phyloP scores from a whole-genome alignment of 2,888 invertebrate genomes.

The Lydus trimaculatus region DNA sequence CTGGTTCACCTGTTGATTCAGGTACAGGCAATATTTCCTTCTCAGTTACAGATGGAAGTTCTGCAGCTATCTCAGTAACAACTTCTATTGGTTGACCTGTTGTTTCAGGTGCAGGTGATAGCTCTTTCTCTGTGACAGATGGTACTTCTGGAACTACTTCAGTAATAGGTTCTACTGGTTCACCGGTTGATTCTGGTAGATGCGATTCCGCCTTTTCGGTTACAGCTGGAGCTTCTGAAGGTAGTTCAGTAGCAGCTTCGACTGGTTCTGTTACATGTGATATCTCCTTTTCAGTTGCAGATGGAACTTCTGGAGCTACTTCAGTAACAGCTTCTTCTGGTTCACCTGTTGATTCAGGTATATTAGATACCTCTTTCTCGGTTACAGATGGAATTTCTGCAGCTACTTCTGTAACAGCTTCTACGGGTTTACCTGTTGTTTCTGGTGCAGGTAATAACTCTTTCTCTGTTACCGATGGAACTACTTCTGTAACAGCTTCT shows the following conservation, averaged over 20 bases:
- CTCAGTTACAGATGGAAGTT: not conserved
- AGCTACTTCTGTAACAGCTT: conserved; percentile 11
- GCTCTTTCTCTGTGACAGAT: not conserved
- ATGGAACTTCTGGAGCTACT: not conserved
- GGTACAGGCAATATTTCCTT: not conserved
- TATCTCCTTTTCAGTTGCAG: not conserved
- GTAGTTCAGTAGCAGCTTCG: conserved; percentile 2
- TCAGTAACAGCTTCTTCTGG: not conserved
- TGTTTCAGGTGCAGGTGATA: conserved; percentile 1
- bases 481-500: not conserved
- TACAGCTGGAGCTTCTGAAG: conserved; percentile 8
- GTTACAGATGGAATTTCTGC: not conserved
- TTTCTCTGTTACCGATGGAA: conserved; percentile 8
- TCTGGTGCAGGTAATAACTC: not conserved
- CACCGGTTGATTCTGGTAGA: conserved; percentile 9
- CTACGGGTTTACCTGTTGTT: not conserved
- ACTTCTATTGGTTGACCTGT: not conserved
- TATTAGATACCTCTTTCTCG: not conserved
- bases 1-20: no score
- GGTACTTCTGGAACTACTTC: not conserved
- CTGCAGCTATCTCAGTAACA: conserved; percentile 3
- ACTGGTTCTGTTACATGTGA: no score
- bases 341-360: not conserved
- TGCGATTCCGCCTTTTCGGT: conserved; percentile 1
- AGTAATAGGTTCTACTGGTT: conserved; percentile 14